phyloP scores from a whole-genome alignment of 2,113 vertebrate species.

The Apteryx mantelli region DNA sequence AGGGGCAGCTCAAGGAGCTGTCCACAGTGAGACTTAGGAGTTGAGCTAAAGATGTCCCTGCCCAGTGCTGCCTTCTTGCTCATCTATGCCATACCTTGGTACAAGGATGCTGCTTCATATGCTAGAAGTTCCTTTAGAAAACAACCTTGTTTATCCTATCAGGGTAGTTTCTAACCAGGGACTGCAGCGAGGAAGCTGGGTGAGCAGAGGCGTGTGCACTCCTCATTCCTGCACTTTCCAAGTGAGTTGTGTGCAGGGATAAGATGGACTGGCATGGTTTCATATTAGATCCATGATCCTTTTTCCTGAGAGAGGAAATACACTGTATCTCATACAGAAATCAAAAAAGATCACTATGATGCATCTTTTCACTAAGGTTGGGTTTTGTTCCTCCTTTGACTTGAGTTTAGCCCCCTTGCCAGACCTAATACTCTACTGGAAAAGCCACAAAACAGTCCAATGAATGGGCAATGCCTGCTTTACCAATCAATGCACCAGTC shows the following conservation, averaged over 20 bases:
- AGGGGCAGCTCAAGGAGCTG: background rate
- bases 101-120: background rate
- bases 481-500: background rate
- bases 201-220: background rate
- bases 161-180: background rate
- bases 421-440: background rate
- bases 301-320: background rate
- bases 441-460: background rate
- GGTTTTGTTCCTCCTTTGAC: background rate
- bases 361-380: background rate
- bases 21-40: background rate
- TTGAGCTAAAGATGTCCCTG: background rate
- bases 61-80: background rate
- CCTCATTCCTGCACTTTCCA: background rate
- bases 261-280: accelerated
- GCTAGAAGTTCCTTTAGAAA: background rate
- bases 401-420: background rate
- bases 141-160: background rate
- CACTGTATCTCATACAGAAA: background rate
- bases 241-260: background rate
- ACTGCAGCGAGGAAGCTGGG: background rate
- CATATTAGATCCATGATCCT: background rate
- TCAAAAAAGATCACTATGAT: background rate
- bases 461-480: background rate
- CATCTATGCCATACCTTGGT: background rate